A percentile compares a stretch with the other conserved stretches of the same genome.
Conservation (phyloP, 2,888 invertebrate genomes). For the Papilio gigon region DNA sequence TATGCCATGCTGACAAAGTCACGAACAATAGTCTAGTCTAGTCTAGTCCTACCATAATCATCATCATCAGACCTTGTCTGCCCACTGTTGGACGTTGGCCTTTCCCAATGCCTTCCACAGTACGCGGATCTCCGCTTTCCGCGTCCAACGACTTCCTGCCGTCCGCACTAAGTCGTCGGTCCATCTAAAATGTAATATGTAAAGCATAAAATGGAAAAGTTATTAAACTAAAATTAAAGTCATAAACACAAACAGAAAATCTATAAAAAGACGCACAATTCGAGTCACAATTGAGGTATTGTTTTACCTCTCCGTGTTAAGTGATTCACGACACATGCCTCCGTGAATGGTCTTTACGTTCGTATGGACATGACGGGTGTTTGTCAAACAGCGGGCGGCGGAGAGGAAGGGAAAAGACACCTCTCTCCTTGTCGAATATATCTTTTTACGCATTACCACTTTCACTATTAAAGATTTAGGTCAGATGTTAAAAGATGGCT, state of each 20-base stretch:
- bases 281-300: neutral
- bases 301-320: conserved; percentile 29
- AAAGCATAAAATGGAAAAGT: neutral
- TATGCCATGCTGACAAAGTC: no score
- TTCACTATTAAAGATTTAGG: conserved; percentile 18
- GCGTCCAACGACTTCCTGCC: no score
- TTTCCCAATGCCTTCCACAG: no score
- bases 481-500: neutral
- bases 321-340: conserved; percentile 29
- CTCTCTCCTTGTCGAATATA: neutral
- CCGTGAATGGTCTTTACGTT: conserved; percentile 18
- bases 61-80: no score
- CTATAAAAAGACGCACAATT: neutral
- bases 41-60: no score
- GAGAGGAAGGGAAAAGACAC: neutral
- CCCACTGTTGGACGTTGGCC: no score
- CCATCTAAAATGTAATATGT: no score
- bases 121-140: no score
- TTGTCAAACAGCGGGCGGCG: conserved; percentile 18
- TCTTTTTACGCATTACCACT: conserved; percentile 9
- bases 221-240: no score
- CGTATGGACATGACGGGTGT: conserved; percentile 28
- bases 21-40: no score
- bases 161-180: no score
- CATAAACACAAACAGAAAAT: neutral